A percentile compares a stretch with the other conserved stretches of the same genome.
Evolutionary conservation across 2,113 vertebrate species (phyloP).

Genomic region (Nothobranchius kuhntae): DNA sequence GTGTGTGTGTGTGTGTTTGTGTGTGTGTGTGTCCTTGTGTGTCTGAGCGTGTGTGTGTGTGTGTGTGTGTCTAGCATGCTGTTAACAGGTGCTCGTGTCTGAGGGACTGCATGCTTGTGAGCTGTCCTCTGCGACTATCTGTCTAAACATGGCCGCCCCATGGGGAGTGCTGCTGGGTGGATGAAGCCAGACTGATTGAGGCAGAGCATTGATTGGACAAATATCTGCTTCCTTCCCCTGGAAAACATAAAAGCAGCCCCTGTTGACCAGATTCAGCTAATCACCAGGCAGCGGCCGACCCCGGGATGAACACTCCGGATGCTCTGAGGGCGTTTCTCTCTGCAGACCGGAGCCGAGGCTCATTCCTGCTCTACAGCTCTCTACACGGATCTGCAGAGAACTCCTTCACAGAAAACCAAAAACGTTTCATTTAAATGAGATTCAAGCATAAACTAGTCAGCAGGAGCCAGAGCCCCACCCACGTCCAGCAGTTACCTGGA

Average conservation of each 20-base stretch:
- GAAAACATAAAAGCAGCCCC: conserved; percentile 17
- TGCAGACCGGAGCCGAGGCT: background rate
- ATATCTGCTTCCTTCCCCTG: conserved; percentile 49
- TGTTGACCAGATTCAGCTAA: background rate
- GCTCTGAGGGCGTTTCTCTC: background rate
- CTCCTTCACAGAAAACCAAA: background rate
- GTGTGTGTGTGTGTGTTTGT: no score
- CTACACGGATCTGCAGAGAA: background rate
- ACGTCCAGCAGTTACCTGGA: no score
- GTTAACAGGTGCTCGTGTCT: conserved; percentile 1
- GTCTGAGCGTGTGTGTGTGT: no score
- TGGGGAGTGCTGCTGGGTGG: conserved; percentile 27
- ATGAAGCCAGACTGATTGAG: conserved; percentile 51
- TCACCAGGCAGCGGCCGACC: conserved; percentile 5
- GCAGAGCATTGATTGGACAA: conserved; percentile 46
- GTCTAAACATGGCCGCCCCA: conserved; percentile 40
- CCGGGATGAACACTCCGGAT: background rate
- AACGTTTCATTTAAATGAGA: background rate
- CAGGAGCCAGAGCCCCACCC: background rate
- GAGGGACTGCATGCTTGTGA: background rate
- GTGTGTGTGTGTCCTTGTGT: no score
- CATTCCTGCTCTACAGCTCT: background rate
- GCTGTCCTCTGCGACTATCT: conserved; percentile 6
- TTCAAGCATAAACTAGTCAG: background rate
- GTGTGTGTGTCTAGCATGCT: no score